Base-by-base conservation (phyloP, 2,888 invertebrate genomes). In the Epinotia demarniana region DNA sequence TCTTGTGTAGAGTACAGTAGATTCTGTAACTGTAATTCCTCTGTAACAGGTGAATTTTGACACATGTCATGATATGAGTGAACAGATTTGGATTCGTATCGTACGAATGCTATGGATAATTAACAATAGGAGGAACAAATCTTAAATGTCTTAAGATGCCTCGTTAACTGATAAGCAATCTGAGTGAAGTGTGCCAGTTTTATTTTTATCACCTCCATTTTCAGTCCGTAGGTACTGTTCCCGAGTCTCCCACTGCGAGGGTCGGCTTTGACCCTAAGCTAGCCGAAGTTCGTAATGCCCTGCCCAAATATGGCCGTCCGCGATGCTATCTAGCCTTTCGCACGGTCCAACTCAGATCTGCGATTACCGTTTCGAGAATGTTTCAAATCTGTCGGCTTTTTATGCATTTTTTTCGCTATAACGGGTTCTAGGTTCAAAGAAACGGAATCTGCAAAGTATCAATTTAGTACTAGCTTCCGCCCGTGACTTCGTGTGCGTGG, bases 271-370 rank as follows among this genome's bases (percentile, higher is more conserved):
- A 91, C 90, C 90, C 86, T 84, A 79, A 81, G 83, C 82, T 80
- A 79, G 81, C 83, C 84, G 84, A 84, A 85, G 86, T 82, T 83
- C 78, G 84, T 84, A 85, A 86, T 84, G 83, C 82, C 82, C 82
- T 79, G 80, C 78, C 86, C 89, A 86, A 89, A 89, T 90, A 90
- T 86, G 89, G 90, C 83, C 86, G 81, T 80, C 81, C 78, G 82
- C 84, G 90, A 90, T 90, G 82, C 82, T 89, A 90, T 90, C 90
- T 84, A 74, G 78, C 80, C 84, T 85, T 90, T 90, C 90, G 87
- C 90, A 90, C 90, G 90, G 86, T 87, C 81, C 39, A 9, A 39
- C 39, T 79, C 79, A 78, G 83, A 84, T 85, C 85, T 84, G 84
- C 83, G 78, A 80, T 79, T 79, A 81, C 83, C 82, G 85, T 78